A percentile compares a stretch with the other conserved stretches of the same genome.
phyloP scores from a whole-genome alignment of 2,113 vertebrate species.

The Anser brachyrhynchus region DNA sequence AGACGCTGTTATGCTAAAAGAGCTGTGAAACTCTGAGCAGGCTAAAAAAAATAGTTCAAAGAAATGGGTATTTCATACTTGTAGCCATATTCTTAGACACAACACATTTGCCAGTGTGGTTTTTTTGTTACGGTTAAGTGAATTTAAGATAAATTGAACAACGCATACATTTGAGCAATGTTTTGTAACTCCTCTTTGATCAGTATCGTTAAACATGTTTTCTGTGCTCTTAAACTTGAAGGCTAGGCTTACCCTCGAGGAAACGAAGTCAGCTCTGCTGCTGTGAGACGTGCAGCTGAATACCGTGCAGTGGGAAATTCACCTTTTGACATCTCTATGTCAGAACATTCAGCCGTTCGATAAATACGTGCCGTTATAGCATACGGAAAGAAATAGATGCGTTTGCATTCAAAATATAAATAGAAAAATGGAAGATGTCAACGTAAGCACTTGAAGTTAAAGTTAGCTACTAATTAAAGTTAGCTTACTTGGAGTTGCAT shows the following conservation, averaged over 20 bases:
- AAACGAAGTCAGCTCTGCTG: background rate
- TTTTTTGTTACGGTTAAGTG: background rate
- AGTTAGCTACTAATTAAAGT: background rate
- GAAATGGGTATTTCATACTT: background rate
- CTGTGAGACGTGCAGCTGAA: background rate
- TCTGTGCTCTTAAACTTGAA: background rate
- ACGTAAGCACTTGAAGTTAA: background rate
- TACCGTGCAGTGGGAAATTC: background rate
- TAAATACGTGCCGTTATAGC: background rate
- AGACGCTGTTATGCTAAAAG: background rate
- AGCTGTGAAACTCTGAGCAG: background rate
- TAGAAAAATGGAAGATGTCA: background rate
- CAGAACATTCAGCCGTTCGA: background rate
- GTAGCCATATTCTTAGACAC: background rate
- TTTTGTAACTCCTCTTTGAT: background rate
- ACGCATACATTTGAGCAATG: background rate
- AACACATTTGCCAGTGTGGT: background rate
- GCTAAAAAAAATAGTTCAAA: background rate
- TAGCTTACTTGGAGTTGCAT: background rate
- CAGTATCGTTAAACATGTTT: background rate
- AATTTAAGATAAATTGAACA: background rate
- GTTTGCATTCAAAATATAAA: background rate
- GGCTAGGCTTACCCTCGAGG: background rate
- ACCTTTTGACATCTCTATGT: background rate
- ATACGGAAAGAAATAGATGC: background rate